A percentile compares a stretch with the other conserved stretches of the same genome.
Evolutionary conservation across 2,113 vertebrate species (phyloP).

Genomic region (Glaucomys volans): DNA sequence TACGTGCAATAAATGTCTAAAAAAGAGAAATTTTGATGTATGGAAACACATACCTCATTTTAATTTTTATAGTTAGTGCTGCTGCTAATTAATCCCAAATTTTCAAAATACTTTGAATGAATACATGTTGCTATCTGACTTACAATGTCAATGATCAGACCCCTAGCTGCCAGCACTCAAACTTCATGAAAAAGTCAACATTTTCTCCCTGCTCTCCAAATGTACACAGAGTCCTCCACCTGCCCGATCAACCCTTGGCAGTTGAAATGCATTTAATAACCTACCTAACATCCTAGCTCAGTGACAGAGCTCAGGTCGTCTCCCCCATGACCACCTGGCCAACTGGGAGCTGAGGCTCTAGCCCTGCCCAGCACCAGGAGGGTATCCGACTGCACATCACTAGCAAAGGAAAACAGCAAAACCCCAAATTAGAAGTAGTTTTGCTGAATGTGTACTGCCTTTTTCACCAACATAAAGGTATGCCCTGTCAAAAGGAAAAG

Average conservation of each 20-base stretch:
- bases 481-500: background rate
- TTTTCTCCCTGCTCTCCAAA: background rate
- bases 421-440: background rate
- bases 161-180: background rate
- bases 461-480: accelerated
- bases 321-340: no score
- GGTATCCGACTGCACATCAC: background rate
- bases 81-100: background rate
- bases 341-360: background rate
- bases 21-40: background rate
- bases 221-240: background rate
- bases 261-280: background rate
- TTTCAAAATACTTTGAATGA: background rate
- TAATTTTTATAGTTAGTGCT: background rate
- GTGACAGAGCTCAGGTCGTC: no score
- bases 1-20: background rate
- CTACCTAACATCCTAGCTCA: background rate
- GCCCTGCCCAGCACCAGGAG: background rate
- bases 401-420: background rate
- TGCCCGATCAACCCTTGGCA: background rate
- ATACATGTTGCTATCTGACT: background rate
- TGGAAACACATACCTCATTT: background rate
- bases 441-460: background rate
- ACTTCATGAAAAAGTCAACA: background rate
- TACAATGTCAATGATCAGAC: background rate